Base-by-base conservation (phyloP, 2,888 invertebrate species). In the Habrosyne pyritoides region DNA sequence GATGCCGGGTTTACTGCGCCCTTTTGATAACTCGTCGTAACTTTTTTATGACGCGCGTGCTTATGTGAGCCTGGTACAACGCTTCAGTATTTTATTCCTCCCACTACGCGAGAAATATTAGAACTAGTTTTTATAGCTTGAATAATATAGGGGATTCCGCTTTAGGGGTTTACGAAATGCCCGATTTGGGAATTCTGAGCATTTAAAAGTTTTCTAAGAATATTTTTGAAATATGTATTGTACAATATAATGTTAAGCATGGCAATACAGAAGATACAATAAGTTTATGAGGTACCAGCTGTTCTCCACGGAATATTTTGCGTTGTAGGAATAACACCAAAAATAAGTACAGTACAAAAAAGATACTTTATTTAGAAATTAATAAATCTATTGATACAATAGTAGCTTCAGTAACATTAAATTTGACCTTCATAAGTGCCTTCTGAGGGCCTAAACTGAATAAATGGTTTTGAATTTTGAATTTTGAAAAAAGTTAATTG, bases 11-110 rank as follows among this genome's bases (percentile, higher is more conserved):
- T 86, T 84, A 82, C 74, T 78, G 79, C 81, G 79, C 81, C 84
- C 84, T 82, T 85, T 87, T 86, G 86, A 86, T 87, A 85, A 84
- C 83, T 85, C 78, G 79, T 86, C 85, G 84, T 86, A 84, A 86
- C 80, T 79, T 82, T 86, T 87, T 87, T 87, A 87, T 80, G 81
- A 79, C 76, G 71, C 75, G 76, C 81, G 79, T 76, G 80, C 81
- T 84, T 81, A 84, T 85, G 80, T 64, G 71, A 71, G 77, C 83
- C 83, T 85, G 82, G 85, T 83, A 81, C 83, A 73, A 63, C 67
- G 66, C 66, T 68, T 56, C 63, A 62, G 60, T 64, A 66, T 76
- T 73, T 50, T 74, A 76, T 73, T 64, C 56, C 58, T 56, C 54
- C 59, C 59, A 64, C 55, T 63, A 70, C 18, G 30, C 30, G 28